Evolutionary conservation across 1,140 invertebrate species (phyloP).

Genomic region (Whitmania pigra): DNA sequence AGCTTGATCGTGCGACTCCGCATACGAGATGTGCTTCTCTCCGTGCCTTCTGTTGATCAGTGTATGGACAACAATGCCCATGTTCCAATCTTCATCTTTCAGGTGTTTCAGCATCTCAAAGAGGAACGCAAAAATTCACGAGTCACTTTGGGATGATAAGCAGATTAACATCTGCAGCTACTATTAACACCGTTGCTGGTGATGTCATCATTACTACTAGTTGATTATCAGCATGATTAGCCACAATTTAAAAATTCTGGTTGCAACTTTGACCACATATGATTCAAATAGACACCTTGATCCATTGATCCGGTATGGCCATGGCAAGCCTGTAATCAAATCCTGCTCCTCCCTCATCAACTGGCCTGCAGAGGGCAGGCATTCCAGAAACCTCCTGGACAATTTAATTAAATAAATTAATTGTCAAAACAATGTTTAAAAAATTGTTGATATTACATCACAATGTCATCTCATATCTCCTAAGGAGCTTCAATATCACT

Average conservation of each 20-base stretch:
- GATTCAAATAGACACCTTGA: conserved; percentile 51
- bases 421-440: not conserved
- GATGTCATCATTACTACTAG: too few relatives aligned
- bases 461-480: too few relatives aligned
- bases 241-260: too few relatives aligned
- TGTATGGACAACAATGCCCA: conserved; percentile 80
- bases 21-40: conserved; percentile 89
- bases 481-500: too few relatives aligned
- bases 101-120: conserved; percentile 47
- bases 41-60: conserved; percentile 87
- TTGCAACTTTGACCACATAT: too few relatives aligned
- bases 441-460: too few relatives aligned
- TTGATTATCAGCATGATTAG: too few relatives aligned
- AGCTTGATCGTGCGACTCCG: conserved; percentile 95
- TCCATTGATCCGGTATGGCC: conserved; percentile 99
- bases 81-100: conserved; percentile 86
- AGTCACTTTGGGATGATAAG: too few relatives aligned
- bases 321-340: conserved; percentile 96
- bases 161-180: too few relatives aligned
- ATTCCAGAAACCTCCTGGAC: conserved; percentile 89
- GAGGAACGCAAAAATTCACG: not conserved
- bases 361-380: conserved; percentile 85
- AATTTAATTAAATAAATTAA: conserved; percentile 10
- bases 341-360: conserved; percentile 79
- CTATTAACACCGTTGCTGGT: too few relatives aligned